Conservation (phyloP, 1,140 invertebrate genomes). For the Lordiphosa mommai region DNA sequence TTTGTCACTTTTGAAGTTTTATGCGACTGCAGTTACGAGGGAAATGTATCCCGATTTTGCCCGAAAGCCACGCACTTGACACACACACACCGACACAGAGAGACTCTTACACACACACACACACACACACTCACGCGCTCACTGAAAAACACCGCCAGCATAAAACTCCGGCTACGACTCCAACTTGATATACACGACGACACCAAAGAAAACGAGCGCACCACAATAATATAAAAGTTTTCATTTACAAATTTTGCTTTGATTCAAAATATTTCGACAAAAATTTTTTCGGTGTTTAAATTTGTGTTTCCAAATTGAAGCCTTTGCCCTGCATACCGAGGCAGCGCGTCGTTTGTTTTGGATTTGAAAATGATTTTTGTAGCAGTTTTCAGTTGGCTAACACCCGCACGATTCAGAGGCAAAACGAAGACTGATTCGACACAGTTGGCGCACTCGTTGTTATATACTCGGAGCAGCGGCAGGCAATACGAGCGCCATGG, state of each 20-base stretch:
- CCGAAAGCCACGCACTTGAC: constrained; percentile 50
- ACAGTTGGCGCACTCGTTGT: constrained; percentile 71
- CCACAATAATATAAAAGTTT: constrained; percentile 45
- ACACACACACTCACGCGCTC: constrained; percentile 8
- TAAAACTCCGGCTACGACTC: constrained; percentile 2
- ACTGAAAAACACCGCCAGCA: neutral
- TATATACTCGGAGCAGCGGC: constrained; percentile 47
- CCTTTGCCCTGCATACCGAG: neutral
- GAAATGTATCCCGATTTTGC: constrained; percentile 72
- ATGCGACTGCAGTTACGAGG: constrained; percentile 34
- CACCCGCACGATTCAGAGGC: constrained; percentile 70
- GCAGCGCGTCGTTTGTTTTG: neutral
- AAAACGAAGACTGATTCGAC: constrained; percentile 73
- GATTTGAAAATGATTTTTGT: neutral
- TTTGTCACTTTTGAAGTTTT: constrained; percentile 11
- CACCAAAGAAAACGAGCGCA: constrained; percentile 54
- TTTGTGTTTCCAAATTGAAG: neutral
- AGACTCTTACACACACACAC: constrained; percentile 15
- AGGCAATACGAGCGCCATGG: neutral
- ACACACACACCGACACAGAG: constrained; percentile 30
- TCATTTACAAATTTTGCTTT: too few species aligned
- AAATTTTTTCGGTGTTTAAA: too few species aligned
- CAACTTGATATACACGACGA: constrained; percentile 19
- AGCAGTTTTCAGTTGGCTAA: neutral
- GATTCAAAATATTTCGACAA: too few species aligned